Conservation (phyloP, 2,888 invertebrate species). For the Orthonevra nobilis region DNA sequence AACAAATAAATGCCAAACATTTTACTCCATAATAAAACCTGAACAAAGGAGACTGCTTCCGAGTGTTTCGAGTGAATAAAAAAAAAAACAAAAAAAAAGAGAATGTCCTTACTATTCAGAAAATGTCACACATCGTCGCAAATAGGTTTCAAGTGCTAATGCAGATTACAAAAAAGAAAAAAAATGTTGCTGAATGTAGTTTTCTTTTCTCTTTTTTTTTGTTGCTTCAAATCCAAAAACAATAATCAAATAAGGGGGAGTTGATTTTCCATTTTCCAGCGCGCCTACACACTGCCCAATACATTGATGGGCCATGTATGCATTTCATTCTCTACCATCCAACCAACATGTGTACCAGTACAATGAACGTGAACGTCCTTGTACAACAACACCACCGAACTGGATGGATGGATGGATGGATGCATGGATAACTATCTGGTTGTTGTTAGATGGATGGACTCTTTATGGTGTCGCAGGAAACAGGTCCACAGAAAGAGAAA, state of each 20-base stretch:
- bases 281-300: slow-evolving; percentile 16
- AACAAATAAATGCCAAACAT: slow-evolving; percentile 69
- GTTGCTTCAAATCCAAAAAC: slow-evolving; percentile 54
- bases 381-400: slow-evolving; percentile 4
- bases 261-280: slow-evolving; percentile 30
- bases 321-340: background rate
- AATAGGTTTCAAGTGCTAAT: slow-evolving; percentile 67
- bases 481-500: slow-evolving; percentile 21
- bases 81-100: slow-evolving; percentile 10
- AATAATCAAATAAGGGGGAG: slow-evolving; percentile 37
- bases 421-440: too few relatives aligned
- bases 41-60: slow-evolving; percentile 51
- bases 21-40: slow-evolving; percentile 60
- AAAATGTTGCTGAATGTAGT: slow-evolving; percentile 25
- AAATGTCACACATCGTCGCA: slow-evolving; percentile 66
- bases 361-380: slow-evolving; percentile 59
- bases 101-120: slow-evolving; percentile 46
- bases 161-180: slow-evolving; percentile 41
- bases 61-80: slow-evolving; percentile 46
- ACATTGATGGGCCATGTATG: background rate
- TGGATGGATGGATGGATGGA: slow-evolving; percentile 37
- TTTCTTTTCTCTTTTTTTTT: too few relatives aligned
- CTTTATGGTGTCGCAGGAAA: slow-evolving; percentile 50
- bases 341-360: too few relatives aligned
- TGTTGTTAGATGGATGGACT: slow-evolving; percentile 54